Percentiles rank a stretch among this genome's conserved stretches.
Conservation (phyloP, 2,113 vertebrate species). For the Epinephelus lanceolatus region DNA sequence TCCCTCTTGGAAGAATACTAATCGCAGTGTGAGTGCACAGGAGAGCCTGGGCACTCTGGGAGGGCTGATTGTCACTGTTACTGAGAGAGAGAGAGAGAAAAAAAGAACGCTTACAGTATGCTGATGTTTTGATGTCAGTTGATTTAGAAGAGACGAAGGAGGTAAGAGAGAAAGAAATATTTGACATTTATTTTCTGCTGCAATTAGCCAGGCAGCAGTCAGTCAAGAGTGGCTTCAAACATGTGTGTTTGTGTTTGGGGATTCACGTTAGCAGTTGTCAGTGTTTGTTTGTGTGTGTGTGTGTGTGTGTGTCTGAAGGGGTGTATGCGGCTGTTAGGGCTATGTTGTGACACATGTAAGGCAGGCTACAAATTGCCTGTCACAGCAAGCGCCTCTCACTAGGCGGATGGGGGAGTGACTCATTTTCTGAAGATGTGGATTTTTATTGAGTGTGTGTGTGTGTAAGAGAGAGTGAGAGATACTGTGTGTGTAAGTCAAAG, state of each 20-base stretch:
- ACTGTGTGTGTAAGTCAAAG: conserved; percentile 32
- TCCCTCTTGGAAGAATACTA: conserved; percentile 62
- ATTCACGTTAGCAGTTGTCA: conserved; percentile 37
- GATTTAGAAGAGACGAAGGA: conserved; percentile 3
- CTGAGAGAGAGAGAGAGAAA: not conserved
- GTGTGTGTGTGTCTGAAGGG: conserved; percentile 31
- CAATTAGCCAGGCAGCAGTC: conserved; percentile 50
- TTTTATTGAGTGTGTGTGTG: conserved; percentile 30
- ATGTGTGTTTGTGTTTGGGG: conserved; percentile 21
- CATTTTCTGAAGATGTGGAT: conserved; percentile 66
- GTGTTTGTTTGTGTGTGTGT: conserved; percentile 8
- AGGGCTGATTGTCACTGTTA: conserved; percentile 8
- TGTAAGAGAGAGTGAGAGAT: not conserved
- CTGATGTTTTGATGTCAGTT: not conserved
- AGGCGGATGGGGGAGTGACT: conserved; percentile 66
- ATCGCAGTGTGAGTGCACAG: conserved; percentile 45
- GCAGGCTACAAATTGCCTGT: conserved; percentile 76
- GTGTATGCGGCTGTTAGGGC: conserved; percentile 49
- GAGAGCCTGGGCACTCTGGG: conserved; percentile 18
- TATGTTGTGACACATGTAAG: conserved; percentile 79
- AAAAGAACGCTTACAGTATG: not conserved
- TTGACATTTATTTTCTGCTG: conserved; percentile 25
- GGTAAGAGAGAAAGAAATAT: conserved; percentile 4
- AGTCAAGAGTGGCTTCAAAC: conserved; percentile 30
- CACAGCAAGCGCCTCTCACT: conserved; percentile 63